Evolutionary conservation across 1,140 invertebrate genomes (phyloP).

Genomic region (Magallana gigas): DNA sequence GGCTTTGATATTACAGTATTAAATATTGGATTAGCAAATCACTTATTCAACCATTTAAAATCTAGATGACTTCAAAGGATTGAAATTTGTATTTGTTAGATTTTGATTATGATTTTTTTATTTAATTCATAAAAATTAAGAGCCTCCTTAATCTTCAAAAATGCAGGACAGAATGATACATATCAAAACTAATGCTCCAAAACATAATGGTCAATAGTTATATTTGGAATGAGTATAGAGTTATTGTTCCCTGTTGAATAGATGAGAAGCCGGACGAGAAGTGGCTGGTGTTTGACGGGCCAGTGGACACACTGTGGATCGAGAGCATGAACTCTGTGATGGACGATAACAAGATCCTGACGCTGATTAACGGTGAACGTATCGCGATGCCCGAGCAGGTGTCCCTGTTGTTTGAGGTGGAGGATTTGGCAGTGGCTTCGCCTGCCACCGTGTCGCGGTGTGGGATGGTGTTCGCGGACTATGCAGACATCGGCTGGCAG

Average conservation of each 20-base stretch:
- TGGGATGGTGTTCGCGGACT: conserved; percentile 83
- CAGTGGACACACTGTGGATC: conserved; percentile 93
- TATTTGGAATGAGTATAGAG: too few species aligned
- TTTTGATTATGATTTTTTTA: too few species aligned
- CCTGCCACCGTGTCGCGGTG: conserved; percentile 90
- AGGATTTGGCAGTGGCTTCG: conserved; percentile 89
- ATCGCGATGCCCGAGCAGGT: conserved; percentile 91
- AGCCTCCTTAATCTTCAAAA: too few species aligned
- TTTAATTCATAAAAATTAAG: too few species aligned
- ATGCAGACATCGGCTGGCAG: conserved; percentile 90
- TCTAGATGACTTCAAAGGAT: too few species aligned
- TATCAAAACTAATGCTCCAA: too few species aligned
- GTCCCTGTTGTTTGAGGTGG: conserved; percentile 90
- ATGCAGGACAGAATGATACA: too few species aligned
- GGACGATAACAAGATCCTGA: conserved; percentile 94
- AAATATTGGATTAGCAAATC: too few species aligned
- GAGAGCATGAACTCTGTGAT: conserved; percentile 96
- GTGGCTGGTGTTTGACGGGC: conserved; percentile 93
- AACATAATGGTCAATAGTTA: too few species aligned
- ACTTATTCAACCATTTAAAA: too few species aligned
- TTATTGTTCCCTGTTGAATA: conserved; percentile 37
- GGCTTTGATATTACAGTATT: not conserved
- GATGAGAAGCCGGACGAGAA: conserved; percentile 89
- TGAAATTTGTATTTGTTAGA: too few species aligned
- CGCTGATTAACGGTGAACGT: conserved; percentile 91